Evolutionary conservation across 35 echinoderm and acorn worm species (phyloP).

Genomic region (Patiria miniata): DNA sequence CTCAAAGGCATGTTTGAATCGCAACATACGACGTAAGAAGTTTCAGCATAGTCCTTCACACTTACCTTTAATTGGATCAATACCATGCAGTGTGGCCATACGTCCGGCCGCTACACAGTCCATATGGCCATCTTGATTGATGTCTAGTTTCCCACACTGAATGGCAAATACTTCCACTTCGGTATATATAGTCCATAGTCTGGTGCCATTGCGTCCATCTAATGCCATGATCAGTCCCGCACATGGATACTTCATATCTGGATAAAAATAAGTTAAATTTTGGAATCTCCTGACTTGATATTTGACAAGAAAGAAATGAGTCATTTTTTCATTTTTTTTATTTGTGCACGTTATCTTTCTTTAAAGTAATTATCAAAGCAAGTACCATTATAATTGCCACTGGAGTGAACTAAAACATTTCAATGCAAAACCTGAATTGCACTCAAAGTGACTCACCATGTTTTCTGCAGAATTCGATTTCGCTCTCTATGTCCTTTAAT

Average conservation of each 20-base stretch:
- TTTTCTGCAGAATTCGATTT: constrained; percentile 9
- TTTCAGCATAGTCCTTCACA: too few species aligned
- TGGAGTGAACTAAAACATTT: too few species aligned
- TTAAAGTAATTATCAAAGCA: background rate
- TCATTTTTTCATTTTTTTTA: too few species aligned
- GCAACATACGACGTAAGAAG: background rate
- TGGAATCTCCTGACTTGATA: background rate
- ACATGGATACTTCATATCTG: constrained; percentile 49
- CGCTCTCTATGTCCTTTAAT: background rate
- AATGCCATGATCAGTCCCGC: constrained; percentile 44
- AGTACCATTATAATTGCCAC: background rate
- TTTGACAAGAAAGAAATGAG: too few species aligned
- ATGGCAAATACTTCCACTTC: constrained; percentile 48
- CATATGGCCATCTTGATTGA: constrained; percentile 47
- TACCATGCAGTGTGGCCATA: constrained; percentile 33
- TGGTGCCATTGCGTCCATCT: constrained; percentile 52
- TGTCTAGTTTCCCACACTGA: constrained; percentile 60
- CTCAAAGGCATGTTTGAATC: background rate
- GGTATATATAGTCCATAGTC: constrained; percentile 27
- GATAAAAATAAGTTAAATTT: background rate
- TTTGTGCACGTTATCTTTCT: too few species aligned
- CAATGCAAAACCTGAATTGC: too few species aligned
- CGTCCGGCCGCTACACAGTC: constrained; percentile 61
- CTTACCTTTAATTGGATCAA: constrained; percentile 62
- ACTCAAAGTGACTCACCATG: constrained; percentile 40